Conservation (phyloP, 2,797 vertebrate genomes). For the Pseudomugil gertrudae region DNA sequence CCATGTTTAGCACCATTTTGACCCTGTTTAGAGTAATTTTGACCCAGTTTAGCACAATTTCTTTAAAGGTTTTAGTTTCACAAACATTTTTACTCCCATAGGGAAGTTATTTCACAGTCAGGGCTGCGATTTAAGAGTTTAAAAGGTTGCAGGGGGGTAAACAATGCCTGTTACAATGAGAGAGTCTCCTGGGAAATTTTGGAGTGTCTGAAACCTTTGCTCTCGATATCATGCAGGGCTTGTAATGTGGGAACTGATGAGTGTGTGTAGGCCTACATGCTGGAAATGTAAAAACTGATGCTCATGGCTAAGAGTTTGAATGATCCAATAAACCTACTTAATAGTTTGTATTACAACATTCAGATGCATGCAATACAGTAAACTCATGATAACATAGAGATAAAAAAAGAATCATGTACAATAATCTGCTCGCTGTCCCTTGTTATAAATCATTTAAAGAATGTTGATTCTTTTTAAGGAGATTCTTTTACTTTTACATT, state of each 20-base stretch:
- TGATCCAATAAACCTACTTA: neutral
- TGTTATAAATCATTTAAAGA: neutral
- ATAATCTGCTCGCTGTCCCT: neutral
- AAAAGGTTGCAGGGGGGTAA: too few species aligned
- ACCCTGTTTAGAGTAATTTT: too few species aligned
- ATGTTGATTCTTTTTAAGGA: neutral
- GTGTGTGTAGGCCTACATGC: too few species aligned
- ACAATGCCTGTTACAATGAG: neutral
- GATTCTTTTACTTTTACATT: neutral
- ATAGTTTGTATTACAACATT: neutral
- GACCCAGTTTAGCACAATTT: too few species aligned
- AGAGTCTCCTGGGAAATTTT: neutral
- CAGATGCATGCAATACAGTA: neutral
- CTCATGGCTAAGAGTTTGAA: neutral
- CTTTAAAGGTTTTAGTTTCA: neutral
- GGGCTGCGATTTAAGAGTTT: too few species aligned
- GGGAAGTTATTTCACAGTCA: too few species aligned
- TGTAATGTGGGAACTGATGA: neutral
- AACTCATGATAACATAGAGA: neutral
- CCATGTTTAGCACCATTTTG: too few species aligned
- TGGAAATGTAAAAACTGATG: neutral
- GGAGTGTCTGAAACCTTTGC: neutral
- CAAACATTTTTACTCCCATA: neutral
- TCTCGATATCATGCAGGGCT: neutral
- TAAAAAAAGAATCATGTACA: neutral